Evolutionary conservation across 1,140 invertebrate species (phyloP).

Genomic region (Cyclina sinensis): DNA sequence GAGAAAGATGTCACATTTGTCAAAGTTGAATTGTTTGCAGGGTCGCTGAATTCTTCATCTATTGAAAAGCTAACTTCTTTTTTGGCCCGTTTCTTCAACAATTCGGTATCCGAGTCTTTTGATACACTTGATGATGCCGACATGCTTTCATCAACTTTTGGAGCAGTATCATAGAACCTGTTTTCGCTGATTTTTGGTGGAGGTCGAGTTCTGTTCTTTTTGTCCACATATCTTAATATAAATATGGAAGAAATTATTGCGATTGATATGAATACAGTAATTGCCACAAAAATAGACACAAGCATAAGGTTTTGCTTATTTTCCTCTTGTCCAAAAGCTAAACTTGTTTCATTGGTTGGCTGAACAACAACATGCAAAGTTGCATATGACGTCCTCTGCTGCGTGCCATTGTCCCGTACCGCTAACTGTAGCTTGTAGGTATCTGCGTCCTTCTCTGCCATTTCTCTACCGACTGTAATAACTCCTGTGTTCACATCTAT

Average conservation of each 20-base stretch:
- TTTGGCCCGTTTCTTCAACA: conserved; percentile 78
- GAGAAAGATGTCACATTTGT: conserved; percentile 78
- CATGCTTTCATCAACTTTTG: conserved; percentile 69
- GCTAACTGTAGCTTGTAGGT: conserved; percentile 76
- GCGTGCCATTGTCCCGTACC: conserved; percentile 76
- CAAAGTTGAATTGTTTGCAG: conserved; percentile 72
- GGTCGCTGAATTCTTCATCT: conserved; percentile 72
- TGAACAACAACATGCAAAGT: conserved; percentile 76
- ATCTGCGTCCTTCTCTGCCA: conserved; percentile 75
- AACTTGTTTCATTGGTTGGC: conserved; percentile 73
- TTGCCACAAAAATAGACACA: conserved; percentile 79
- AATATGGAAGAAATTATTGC: conserved; percentile 81
- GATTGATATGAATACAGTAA: conserved; percentile 79
- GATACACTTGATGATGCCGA: conserved; percentile 71
- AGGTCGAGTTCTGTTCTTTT: conserved; percentile 73
- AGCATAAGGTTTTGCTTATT: conserved; percentile 78
- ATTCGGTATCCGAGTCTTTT: conserved; percentile 76
- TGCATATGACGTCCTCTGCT: conserved; percentile 70
- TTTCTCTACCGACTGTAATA: conserved; percentile 73
- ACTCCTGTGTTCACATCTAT: conserved; percentile 76
- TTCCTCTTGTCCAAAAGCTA: conserved; percentile 60
- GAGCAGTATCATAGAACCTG: conserved; percentile 61
- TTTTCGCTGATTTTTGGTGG: conserved; percentile 72
- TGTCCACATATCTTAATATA: conserved; percentile 79
- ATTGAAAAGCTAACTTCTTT: conserved; percentile 82